Percentiles rank a stretch among this genome's conserved stretches.
These are phyloP conservation scores for Morbakka virulenta DNA, from an alignment of 30 jellyfish, hydroid and myxozoan genomes.

Conservation along the genomic window DNA sequence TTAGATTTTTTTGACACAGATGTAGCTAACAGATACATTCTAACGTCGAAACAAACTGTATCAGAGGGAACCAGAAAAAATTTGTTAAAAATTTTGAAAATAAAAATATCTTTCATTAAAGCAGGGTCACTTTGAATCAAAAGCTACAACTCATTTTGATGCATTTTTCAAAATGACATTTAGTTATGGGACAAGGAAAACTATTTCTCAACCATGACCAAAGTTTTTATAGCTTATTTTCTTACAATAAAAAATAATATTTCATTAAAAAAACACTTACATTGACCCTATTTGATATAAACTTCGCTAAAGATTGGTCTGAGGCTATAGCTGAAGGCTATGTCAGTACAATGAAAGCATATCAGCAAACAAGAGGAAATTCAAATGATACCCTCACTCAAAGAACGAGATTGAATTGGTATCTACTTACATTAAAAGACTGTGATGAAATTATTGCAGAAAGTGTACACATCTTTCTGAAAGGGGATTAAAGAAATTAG, in stretches of 20 bases:
- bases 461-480: conserved; percentile 1
- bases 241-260: background rate
- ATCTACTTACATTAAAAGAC: background rate
- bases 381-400: background rate
- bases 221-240: conserved; percentile 1
- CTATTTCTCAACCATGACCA: conserved; percentile 16
- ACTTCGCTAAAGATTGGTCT: conserved; percentile 30
- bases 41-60: no score
- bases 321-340: conserved; percentile 48
- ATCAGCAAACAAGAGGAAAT: conserved; percentile 35
- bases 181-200: background rate
- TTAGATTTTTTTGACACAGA: no score
- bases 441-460: conserved; percentile 13
- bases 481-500: no score
- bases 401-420: conserved; percentile 14
- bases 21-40: no score
- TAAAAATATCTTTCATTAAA: no score
- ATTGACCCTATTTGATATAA: conserved; percentile 5
- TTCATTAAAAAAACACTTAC: background rate
- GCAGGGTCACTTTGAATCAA: background rate
- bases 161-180: background rate
- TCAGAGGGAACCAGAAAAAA: no score
- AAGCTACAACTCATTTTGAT: background rate
- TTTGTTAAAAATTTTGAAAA: no score
- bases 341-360: conserved; percentile 22